These are phyloP conservation scores for Simalia tracyae DNA, from an alignment of 2,797 vertebrate genomes.

Conservation along the genomic window DNA sequence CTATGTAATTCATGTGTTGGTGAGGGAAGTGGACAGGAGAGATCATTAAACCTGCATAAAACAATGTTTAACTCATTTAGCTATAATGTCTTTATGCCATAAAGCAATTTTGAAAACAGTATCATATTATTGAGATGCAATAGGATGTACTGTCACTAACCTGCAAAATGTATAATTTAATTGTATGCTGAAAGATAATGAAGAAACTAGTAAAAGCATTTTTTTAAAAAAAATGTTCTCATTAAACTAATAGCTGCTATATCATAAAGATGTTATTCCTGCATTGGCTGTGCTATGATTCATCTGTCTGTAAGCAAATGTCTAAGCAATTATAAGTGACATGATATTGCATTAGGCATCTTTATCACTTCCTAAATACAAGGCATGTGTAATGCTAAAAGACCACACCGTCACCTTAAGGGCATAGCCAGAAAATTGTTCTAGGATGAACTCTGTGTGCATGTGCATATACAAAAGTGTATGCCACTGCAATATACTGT, in stretches of 20 bases:
- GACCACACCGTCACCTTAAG: background rate
- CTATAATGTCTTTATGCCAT: background rate
- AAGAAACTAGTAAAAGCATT: background rate
- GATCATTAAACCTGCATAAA: background rate
- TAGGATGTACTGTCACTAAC: background rate
- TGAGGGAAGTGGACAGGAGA: constrained; percentile 40
- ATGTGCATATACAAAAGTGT: background rate
- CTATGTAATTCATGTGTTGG: constrained; percentile 59
- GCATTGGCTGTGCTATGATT: background rate
- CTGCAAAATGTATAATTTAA: background rate
- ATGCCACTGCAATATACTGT: background rate
- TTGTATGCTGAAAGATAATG: background rate
- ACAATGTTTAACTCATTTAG: constrained; percentile 6
- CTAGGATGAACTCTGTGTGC: background rate
- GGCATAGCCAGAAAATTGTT: background rate
- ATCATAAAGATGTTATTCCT: background rate
- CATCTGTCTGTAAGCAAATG: constrained; percentile 19
- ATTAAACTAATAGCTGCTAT: background rate
- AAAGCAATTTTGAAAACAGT: background rate
- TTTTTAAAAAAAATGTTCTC: background rate
- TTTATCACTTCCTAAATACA: constrained; percentile 24
- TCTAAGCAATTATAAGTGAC: constrained; percentile 16
- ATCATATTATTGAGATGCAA: constrained; percentile 16
- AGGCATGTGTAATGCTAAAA: background rate
- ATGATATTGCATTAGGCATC: background rate